Evolutionary conservation across 2,797 vertebrate species (phyloP).

Genomic region (Centroberyx gerrardi): DNA sequence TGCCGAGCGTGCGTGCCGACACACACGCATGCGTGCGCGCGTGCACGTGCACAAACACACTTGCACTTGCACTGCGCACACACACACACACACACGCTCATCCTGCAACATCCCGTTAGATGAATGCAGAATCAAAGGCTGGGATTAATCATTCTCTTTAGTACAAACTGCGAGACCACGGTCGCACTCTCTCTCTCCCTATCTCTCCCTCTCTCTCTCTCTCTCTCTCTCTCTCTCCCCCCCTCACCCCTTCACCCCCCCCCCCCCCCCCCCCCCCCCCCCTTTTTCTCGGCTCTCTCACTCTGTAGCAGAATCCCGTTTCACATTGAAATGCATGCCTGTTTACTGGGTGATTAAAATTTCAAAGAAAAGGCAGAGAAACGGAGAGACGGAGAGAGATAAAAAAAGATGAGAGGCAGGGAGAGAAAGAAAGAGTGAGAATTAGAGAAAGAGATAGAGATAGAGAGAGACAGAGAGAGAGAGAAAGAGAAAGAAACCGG

Average conservation of each 20-base stretch:
- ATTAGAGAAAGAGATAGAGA: conserved; percentile 29
- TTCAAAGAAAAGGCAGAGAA: conserved; percentile 63
- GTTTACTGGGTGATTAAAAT: conserved; percentile 75
- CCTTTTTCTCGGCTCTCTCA: conserved; percentile 35
- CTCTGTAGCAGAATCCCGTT: conserved; percentile 70
- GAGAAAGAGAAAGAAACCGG: conserved; percentile 21
- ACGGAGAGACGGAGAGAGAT: conserved; percentile 4
- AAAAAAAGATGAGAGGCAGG: neutral
- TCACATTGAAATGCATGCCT: conserved; percentile 68
- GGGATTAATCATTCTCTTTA: conserved; percentile 81
- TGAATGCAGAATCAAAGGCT: conserved; percentile 77
- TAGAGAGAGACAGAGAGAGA: conserved; percentile 2
- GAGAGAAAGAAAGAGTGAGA: conserved; percentile 4
- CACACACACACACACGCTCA: conserved; percentile 38
- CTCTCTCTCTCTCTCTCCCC: neutral
- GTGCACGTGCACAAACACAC: conserved; percentile 14
- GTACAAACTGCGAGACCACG: conserved; percentile 66
- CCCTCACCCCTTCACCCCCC: conserved; percentile 1
- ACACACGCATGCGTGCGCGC: conserved; percentile 34
- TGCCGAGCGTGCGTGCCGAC: conserved; percentile 32
- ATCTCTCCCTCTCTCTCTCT: neutral
- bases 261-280: conserved; percentile 14
- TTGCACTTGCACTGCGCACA: conserved; percentile 14
- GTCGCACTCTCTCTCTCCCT: conserved; percentile 22
- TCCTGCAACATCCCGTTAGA: conserved; percentile 67